A percentile compares a stretch with the other conserved stretches of the same genome.
These are phyloP conservation scores for Streblospio benedicti DNA, from an alignment of 1,140 invertebrate genomes.

Conservation along the genomic window DNA sequence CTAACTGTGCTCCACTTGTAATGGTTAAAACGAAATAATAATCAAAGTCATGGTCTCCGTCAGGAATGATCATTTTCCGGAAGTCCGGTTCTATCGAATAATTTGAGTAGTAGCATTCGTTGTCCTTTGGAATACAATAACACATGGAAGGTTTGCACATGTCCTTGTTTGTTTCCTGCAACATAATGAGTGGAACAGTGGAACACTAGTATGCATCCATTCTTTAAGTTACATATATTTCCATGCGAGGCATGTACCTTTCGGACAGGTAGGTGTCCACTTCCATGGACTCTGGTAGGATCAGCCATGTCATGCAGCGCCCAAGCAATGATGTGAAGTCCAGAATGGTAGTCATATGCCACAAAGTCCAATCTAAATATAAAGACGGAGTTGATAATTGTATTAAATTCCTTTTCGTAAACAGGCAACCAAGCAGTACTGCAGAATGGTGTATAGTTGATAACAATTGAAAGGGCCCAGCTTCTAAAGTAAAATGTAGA, in stretches of 20 bases:
- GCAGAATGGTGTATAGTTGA: too few species aligned
- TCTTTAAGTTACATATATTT: too few species aligned
- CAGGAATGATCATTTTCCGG: not conserved
- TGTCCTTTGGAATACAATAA: not conserved
- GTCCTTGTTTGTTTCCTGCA: not conserved
- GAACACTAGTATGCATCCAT: too few species aligned
- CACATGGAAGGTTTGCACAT: not conserved
- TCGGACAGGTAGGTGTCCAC: not conserved
- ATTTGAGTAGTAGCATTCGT: not conserved
- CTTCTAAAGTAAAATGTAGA: too few species aligned
- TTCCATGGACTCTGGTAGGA: not conserved
- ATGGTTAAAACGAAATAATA: not conserved
- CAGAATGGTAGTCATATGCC: not conserved
- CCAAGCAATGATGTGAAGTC: not conserved
- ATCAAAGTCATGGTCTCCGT: slow-evolving; percentile 2
- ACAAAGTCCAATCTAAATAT: slow-evolving; percentile 2
- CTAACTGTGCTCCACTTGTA: not conserved
- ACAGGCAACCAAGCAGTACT: too few species aligned
- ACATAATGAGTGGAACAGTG: not conserved
- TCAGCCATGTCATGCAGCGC: not conserved
- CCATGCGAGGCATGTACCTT: too few species aligned
- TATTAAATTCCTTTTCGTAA: too few species aligned
- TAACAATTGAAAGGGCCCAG: too few species aligned
- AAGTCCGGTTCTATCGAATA: not conserved
- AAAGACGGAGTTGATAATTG: too few species aligned